Evolutionary conservation across 1,140 invertebrate species (phyloP), one percentile per base, ranked within the genome.

Genomic region (Anastrepha ludens): DNA sequence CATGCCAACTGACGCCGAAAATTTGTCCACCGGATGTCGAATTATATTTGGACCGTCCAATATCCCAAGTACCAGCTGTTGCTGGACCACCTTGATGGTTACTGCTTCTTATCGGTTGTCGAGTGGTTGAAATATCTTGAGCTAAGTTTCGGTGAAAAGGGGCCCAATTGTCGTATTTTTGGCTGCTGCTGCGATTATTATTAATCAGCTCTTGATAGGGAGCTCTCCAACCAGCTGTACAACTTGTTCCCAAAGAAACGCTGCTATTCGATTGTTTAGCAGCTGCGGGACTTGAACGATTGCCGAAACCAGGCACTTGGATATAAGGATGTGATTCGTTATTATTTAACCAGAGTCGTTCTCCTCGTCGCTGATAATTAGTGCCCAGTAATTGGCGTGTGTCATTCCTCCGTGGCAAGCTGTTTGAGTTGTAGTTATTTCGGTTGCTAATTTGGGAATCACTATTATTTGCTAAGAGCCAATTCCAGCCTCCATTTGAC

Each of bases 291-390:
- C 41, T 9, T 39, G 8, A 15, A 2, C 2, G 5, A 44, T 15
- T 70, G 2, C 9, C 29, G 3, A 70, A 70, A 9, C 65, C 58
- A 13, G 55, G 85, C 9, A 86, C 59, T 41, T 62, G 85, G n/a
- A 86, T 44, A 60, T 17, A 59, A 11, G 59, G 55, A 86, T 86
- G 44, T 62, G 85, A 86, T n/a, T 55, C 59, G 20, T 41, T n/a
- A 62, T 41, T 86, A 64, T 60, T 62, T 41, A 64, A 44, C 39
- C 85, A 62, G n/a, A 59, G 9, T 44, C 39, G 39, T 81, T 58
- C 9, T 17, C 20, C 7, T 58, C 55, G 47, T 81, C 39, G 15
- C 7, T 74, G 44, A 62, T 62, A 62, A 55, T 6, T 11, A 8
- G 50, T 11, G 11, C 50, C 3, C 50, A 55, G 6, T 8, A 55